Percentiles rank a stretch among this genome's conserved stretches.
phyloP scores from a whole-genome alignment of 2,113 vertebrate species.

The Phylloscopus whistleri region DNA sequence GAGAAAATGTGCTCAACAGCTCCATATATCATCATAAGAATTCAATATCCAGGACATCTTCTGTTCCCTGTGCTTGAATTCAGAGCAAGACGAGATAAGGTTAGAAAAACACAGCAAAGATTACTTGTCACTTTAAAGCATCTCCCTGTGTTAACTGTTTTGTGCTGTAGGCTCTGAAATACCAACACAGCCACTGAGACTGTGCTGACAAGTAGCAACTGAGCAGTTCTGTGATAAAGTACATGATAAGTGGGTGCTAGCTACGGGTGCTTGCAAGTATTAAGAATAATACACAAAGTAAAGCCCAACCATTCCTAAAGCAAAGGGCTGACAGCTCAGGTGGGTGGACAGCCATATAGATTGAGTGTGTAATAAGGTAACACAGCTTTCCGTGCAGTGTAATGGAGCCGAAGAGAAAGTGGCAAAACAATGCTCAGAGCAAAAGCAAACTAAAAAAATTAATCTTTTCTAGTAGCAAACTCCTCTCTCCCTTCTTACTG shows the following conservation, averaged over 20 bases:
- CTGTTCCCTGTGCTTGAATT: slow-evolving; percentile 13
- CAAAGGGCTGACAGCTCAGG: background rate
- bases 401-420: background rate
- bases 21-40: slow-evolving; percentile 54
- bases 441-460: background rate
- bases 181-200: background rate
- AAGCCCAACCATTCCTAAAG: background rate
- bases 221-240: background rate
- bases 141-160: background rate
- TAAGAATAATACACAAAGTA: slow-evolving; percentile 8
- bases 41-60: slow-evolving; percentile 38
- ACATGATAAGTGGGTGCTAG: background rate
- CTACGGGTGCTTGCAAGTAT: slow-evolving; percentile 14
- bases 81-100: slow-evolving; percentile 24
- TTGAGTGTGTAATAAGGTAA: background rate
- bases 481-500: background rate
- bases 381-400: background rate
- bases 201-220: background rate
- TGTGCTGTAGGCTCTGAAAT: slow-evolving; percentile 28
- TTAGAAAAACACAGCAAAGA: slow-evolving; percentile 59
- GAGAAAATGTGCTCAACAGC: slow-evolving; percentile 9
- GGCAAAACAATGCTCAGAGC: background rate
- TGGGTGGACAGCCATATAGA: background rate
- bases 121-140: slow-evolving; percentile 54
- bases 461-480: background rate